Conservation (phyloP, 37 sponge, comb jelly and placozoan species). For the Axinella damicornis region DNA sequence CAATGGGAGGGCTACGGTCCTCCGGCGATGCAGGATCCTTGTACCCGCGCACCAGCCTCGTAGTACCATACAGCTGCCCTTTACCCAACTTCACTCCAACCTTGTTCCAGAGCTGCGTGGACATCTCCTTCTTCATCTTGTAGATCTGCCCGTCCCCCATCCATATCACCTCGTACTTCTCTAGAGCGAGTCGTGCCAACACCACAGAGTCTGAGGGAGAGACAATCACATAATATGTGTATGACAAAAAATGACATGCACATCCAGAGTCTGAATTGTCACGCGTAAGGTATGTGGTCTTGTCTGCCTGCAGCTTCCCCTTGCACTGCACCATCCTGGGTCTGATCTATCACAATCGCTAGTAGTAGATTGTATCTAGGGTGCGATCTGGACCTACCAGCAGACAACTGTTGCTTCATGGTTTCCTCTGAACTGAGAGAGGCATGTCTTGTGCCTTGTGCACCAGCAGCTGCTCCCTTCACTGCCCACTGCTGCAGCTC, state of each 20-base stretch:
- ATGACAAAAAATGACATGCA: too few species aligned
- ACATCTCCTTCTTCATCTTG: conserved; percentile 67
- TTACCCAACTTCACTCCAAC: conserved; percentile 67
- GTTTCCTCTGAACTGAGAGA: neutral
- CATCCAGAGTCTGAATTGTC: too few species aligned
- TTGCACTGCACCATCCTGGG: too few species aligned
- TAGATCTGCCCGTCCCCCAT: conserved; percentile 62
- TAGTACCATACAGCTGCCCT: neutral
- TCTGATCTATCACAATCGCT: too few species aligned
- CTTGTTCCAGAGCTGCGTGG: conserved; percentile 45
- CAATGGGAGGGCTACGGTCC: conserved; percentile 69
- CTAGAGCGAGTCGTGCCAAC: conserved; percentile 41
- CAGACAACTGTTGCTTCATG: neutral
- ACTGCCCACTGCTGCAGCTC: conserved; percentile 29
- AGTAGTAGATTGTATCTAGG: too few species aligned
- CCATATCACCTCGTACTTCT: conserved; percentile 76
- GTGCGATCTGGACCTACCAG: too few species aligned
- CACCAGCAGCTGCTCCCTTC: neutral
- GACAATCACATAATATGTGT: too few species aligned
- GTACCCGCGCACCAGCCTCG: conserved; percentile 75
- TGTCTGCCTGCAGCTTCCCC: too few species aligned
- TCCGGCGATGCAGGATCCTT: conserved; percentile 49
- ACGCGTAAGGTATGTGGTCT: too few species aligned
- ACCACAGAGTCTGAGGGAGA: too few species aligned
- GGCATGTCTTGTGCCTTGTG: neutral